Evolutionary conservation across 2,113 vertebrate species (phyloP), one percentile per base, ranked within the genome.

Genomic region (Argyrosomus japonicus): DNA sequence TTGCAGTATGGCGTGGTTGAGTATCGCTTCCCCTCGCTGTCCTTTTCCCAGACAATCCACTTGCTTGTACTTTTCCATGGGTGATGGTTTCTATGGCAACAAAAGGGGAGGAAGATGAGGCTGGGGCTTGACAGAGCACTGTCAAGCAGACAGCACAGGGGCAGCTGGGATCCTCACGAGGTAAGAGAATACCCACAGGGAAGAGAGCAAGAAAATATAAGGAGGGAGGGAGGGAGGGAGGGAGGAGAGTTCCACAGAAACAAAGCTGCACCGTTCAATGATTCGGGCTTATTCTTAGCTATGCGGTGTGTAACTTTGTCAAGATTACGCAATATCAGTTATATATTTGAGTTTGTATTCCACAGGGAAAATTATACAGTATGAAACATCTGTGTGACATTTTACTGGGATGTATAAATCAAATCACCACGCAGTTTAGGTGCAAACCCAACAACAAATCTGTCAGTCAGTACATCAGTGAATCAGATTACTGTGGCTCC

Each of bases 71-170:
- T 92, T 93, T 91, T 91, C 88, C 92, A 90, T 7, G 64, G 87
- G 79, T 60, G 18, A 47, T 1, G 23, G 94, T 95, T 94, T 86
- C 94, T 89, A 95, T 93, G 93, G 94, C 86, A 94, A 95, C 93
- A 57, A 48, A 87, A 77, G 73, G 75, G 79, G 86, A 79, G 43
- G 80, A 83, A 74, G 84, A 79, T 5, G 77, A 87, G 85, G 65
- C 69, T 19, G 65, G 72, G 74, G 75, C 73, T 82, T 89, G 91
- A 94, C 85, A 80, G 92, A 91, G 86, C 60, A 45, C 79, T 83
- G 86, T 92, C 92, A 78, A 27, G 78, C 75, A 79, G 70, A 75
- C 82, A 50, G 73, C 51, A 36, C 75, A 62, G 75, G 68, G 75
- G 88, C 0, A 63, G 63, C 79, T 68, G 82, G 82, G 82, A 77